Base-by-base conservation (phyloP, 1,140 invertebrate species). In the Aplysia californica region DNA sequence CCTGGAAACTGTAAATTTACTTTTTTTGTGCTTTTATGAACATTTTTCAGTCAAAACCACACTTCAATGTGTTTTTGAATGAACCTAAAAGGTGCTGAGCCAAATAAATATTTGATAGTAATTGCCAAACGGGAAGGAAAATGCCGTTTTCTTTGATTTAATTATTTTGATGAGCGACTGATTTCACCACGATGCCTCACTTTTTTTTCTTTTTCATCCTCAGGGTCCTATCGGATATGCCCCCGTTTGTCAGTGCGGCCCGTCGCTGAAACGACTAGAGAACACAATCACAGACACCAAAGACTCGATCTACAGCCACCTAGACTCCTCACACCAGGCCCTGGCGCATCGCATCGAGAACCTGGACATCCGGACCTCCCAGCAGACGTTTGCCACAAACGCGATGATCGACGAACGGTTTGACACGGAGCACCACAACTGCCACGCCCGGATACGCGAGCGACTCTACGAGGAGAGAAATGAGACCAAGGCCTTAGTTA, bases 141-240 rank as follows among this genome's bases (percentile, higher is more conserved):
- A n/a, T n/a, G n/a, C n/a, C n/a, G n/a, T n/a, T n/a, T n/a, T n/a
- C n/a, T n/a, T n/a, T n/a, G n/a, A n/a, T n/a, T n/a, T n/a, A n/a
- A n/a, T n/a, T n/a, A n/a, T n/a, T n/a, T n/a, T n/a, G n/a, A n/a
- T n/a, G n/a, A n/a, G n/a, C n/a, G n/a, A n/a, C n/a, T n/a, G n/a
- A n/a, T n/a, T n/a, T n/a, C n/a, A n/a, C n/a, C n/a, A n/a, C n/a
- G n/a, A n/a, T n/a, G n/a, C n/a, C n/a, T n/a, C n/a, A n/a, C n/a
- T n/a, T n/a, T n/a, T n/a, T n/a, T n/a, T n/a, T n/a, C n/a, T n/a
- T n/a, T n/a, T n/a, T n/a, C n/a, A n/a, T n/a, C n/a, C n/a, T 1
- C 83, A 92, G 90, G 96, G 97, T 4, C 96, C 96, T 0, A 93
- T 97, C 15, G 96, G 96, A 1, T 94, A 96, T 10, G 95, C 95